Conservation (phyloP, 2,113 vertebrate genomes). For the Pachypanchax playfairii region DNA sequence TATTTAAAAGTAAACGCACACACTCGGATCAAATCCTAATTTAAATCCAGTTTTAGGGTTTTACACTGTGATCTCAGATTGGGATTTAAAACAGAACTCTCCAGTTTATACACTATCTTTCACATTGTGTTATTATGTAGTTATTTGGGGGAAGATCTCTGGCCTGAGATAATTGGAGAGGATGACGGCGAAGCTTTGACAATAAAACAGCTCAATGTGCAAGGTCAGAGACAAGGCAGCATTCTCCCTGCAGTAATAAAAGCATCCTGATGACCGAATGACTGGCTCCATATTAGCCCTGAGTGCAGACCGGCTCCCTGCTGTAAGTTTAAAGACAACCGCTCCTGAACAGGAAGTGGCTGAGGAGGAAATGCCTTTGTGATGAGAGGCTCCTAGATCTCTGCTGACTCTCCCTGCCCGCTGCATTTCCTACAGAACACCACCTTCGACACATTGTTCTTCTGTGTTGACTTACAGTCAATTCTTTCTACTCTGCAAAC, state of each 20-base stretch:
- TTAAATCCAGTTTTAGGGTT: no score
- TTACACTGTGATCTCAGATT: background rate
- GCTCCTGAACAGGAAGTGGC: slow-evolving; percentile 66
- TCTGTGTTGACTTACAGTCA: background rate
- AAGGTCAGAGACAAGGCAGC: slow-evolving; percentile 17
- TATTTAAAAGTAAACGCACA: no score
- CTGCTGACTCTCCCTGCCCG: slow-evolving; percentile 30
- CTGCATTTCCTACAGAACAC: slow-evolving; percentile 34
- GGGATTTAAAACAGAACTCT: background rate
- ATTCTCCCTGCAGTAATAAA: slow-evolving; percentile 17
- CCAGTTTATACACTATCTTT: slow-evolving; percentile 6
- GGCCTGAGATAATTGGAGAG: background rate
- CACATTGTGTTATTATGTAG: background rate
- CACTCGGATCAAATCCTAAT: no score
- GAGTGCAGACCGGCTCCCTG: background rate
- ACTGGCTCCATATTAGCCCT: slow-evolving; percentile 4
- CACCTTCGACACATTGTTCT: slow-evolving; percentile 39
- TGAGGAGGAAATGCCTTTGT: slow-evolving; percentile 80
- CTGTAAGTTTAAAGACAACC: slow-evolving; percentile 41
- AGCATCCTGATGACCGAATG: slow-evolving; percentile 7
- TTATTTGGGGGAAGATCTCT: slow-evolving; percentile 1
- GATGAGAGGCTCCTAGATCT: slow-evolving; percentile 62
- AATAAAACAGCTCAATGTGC: slow-evolving; percentile 13
- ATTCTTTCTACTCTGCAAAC: background rate
- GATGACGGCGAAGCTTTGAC: slow-evolving; percentile 2